Conservation (phyloP, 2,797 vertebrate genomes). For the Enteromius treurensis region DNA sequence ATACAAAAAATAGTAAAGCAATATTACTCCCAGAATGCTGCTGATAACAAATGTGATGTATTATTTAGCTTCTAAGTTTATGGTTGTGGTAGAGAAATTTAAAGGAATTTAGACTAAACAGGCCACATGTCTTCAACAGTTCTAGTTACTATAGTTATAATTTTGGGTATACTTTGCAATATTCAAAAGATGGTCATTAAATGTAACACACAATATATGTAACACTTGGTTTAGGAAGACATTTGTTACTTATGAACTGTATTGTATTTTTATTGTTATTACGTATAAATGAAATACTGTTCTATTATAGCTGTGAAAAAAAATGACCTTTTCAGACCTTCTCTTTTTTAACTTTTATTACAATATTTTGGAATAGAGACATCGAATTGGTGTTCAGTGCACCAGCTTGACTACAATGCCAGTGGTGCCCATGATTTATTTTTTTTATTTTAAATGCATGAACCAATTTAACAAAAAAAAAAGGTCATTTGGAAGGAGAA, state of each 20-base stretch:
- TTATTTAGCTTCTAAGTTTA: constrained; percentile 8
- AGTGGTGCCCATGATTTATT: neutral
- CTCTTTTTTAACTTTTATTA: neutral
- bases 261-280: neutral
- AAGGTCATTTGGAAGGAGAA: constrained; percentile 9
- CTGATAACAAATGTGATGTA: constrained; percentile 43
- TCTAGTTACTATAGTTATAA: neutral
- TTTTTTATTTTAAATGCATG: neutral
- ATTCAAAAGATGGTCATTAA: neutral
- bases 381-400: neutral
- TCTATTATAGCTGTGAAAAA: neutral
- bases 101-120: neutral
- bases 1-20: constrained; percentile 49
- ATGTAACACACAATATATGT: neutral
- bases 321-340: neutral
- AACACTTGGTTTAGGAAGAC: neutral
- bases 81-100: neutral
- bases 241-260: neutral
- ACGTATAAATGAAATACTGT: neutral
- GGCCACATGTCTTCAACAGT: neutral
- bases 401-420: neutral
- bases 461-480: neutral
- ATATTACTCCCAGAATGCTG: constrained; percentile 20
- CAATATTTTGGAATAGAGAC: constrained; percentile 14
- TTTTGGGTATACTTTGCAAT: neutral